A percentile compares a stretch with the other conserved stretches of the same genome.
These are phyloP conservation scores for Dendrocopos noguchii DNA, from an alignment of 2,113 vertebrate species.

Conservation along the genomic window DNA sequence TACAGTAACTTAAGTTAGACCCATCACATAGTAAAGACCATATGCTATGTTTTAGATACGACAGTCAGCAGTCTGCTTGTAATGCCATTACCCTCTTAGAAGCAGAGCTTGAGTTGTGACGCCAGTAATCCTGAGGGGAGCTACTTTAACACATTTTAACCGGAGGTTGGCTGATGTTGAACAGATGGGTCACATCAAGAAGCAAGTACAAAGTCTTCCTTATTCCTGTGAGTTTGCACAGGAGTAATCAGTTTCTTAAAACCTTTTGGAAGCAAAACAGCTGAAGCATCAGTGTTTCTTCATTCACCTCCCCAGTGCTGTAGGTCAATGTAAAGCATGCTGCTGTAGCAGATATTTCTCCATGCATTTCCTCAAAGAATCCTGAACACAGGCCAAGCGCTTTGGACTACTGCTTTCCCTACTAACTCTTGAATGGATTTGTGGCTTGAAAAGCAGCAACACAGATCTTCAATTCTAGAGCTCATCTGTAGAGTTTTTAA, in stretches of 20 bases:
- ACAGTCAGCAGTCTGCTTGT: not conserved
- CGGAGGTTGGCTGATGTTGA: constrained; percentile 12
- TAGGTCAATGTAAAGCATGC: not conserved
- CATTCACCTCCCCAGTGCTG: not conserved
- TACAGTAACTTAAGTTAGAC: not conserved
- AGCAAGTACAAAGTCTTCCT: not conserved
- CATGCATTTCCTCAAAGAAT: not conserved
- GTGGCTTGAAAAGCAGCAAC: not conserved
- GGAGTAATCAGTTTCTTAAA: not conserved
- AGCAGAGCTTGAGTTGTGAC: not conserved
- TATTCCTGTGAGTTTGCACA: not conserved
- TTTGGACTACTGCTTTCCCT: not conserved
- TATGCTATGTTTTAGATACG: not conserved
- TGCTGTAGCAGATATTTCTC: not conserved
- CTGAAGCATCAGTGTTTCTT: not conserved
- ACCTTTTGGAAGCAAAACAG: not conserved
- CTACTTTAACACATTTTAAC: not conserved
- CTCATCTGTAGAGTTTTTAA: not conserved
- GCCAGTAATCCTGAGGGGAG: not conserved
- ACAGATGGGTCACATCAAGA: not conserved
- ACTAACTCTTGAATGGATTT: not conserved
- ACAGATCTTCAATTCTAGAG: not conserved
- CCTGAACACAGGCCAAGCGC: not conserved
- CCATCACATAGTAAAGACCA: not conserved
- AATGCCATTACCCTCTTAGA: not conserved